Conservation (phyloP, 2,888 invertebrate species). For the Suillia variegata region DNA sequence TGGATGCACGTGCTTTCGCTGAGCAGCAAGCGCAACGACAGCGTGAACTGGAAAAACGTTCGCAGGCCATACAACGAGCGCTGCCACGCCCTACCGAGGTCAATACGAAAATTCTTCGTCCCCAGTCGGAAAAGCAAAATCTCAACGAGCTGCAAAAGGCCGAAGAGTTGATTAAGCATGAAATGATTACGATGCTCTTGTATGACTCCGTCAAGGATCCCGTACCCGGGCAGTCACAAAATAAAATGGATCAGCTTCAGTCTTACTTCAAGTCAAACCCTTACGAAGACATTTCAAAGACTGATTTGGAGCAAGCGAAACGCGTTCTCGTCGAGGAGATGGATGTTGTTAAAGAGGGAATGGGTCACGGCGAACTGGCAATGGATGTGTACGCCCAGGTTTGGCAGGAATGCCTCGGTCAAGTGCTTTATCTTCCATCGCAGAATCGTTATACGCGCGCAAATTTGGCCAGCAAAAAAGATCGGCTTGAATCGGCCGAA, state of each 20-base stretch:
- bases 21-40: constrained; percentile 72
- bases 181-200: constrained; percentile 95
- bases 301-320: constrained; percentile 72
- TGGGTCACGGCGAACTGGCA: constrained; percentile 94
- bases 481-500: constrained; percentile 91
- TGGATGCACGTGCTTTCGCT: constrained; percentile 73
- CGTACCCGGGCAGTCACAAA: constrained; percentile 58
- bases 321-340: constrained; percentile 78
- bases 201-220: constrained; percentile 87
- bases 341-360: constrained; percentile 87
- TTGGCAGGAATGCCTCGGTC: constrained; percentile 95
- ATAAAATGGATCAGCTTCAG: constrained; percentile 68
- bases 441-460: constrained; percentile 93
- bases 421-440: constrained; percentile 89
- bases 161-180: constrained; percentile 93
- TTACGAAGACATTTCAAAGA: constrained; percentile 73
- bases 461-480: constrained; percentile 94
- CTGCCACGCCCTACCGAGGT: constrained; percentile 86
- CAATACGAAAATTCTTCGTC: constrained; percentile 81
- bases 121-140: constrained; percentile 75
- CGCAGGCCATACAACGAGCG: constrained; percentile 83
- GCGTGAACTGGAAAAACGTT: constrained; percentile 71
- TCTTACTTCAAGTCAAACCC: constrained; percentile 86
- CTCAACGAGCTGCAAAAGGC: constrained; percentile 90
- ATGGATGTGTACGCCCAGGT: constrained; percentile 92